Evolutionary conservation across 2,113 vertebrate species (phyloP), one percentile per base, ranked within the genome.

Genomic region (Greenwoodochromis staneri): DNA sequence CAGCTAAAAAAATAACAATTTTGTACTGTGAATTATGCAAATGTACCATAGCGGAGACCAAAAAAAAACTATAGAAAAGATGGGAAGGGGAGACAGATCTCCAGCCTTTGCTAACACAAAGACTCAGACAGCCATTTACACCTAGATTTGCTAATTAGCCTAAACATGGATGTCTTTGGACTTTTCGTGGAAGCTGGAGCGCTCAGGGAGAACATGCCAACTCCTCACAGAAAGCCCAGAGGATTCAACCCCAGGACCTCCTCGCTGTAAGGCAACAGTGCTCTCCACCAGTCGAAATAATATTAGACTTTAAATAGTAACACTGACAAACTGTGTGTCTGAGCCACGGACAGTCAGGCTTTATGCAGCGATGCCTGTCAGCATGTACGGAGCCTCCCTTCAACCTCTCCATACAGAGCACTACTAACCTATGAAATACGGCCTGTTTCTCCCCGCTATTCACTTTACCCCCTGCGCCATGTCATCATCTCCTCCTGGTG

Each of bases 401-500:
- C 47, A 45, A 55, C 19, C 24, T 91, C 82, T 80, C 21, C 17
- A 87, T 92, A 93, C 90, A 95, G 93, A 86, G 80, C n/a, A 27
- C 87, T 90, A 92, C 91, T 57, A 84, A 87, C 90, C 84, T 38
- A 85, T 94, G 92, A 94, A 93, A 93, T 93, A 91, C 31, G 83
- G 84, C 49, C 89, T 40, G 45, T 91, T 89, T 91, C 85, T 9
- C 40, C 80, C 81, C 45, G 63, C 88, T 87, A 85, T 91, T 92
- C 91, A 89, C 90, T 83, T 92, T 83, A 88, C 84, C 86, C 90
- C 86, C 85, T 82, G 69, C 13, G 27, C 88, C 86, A 90, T 76
- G 92, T 95, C 94, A 95, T 95, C 95, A 89, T 94, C 89, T 84
- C 84, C 84, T 90, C 81, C 85, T 61, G 36, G 83, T 88, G 91